phyloP scores from a whole-genome alignment of 2,888 invertebrate genomes.

The Camponotus fellah region DNA sequence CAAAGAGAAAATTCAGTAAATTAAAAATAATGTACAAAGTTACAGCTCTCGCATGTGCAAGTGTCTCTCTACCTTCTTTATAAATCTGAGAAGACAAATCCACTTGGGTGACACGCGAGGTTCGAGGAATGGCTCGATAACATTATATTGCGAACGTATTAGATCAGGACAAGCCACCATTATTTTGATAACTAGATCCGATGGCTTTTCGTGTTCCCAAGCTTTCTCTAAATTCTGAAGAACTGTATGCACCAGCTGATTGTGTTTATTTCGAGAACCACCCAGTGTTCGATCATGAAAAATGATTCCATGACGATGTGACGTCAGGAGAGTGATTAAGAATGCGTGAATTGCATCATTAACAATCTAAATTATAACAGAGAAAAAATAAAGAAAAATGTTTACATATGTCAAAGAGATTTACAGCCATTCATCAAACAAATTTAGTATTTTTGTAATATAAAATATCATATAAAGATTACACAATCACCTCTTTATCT shows the following conservation, averaged over 20 bases:
- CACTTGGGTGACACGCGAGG: conserved; percentile 85
- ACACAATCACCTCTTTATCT: conserved; percentile 84
- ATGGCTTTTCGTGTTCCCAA: conserved; percentile 90
- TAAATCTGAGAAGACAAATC: conserved; percentile 81
- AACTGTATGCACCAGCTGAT: conserved; percentile 89
- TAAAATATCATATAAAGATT: background rate
- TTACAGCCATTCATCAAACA: background rate
- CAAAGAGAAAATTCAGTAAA: conserved; percentile 42
- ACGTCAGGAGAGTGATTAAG: conserved; percentile 91
- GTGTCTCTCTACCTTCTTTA: conserved; percentile 76
- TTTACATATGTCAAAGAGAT: conserved; percentile 1
- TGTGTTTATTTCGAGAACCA: conserved; percentile 88
- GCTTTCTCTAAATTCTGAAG: conserved; percentile 90
- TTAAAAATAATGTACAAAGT: conserved; percentile 17
- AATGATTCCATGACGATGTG: conserved; percentile 92
- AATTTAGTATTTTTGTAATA: conserved; percentile 1
- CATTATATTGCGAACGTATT: conserved; percentile 88
- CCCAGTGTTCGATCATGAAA: conserved; percentile 91
- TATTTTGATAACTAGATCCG: conserved; percentile 89
- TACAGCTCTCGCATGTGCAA: background rate
- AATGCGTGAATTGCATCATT: conserved; percentile 89
- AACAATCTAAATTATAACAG: conserved; percentile 84
- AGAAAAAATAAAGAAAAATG: conserved; percentile 41
- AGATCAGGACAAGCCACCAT: conserved; percentile 91
- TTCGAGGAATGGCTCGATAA: conserved; percentile 89